Evolutionary conservation across 2,888 invertebrate genomes (phyloP).

Genomic region (Macrosoma leucophasiata): DNA sequence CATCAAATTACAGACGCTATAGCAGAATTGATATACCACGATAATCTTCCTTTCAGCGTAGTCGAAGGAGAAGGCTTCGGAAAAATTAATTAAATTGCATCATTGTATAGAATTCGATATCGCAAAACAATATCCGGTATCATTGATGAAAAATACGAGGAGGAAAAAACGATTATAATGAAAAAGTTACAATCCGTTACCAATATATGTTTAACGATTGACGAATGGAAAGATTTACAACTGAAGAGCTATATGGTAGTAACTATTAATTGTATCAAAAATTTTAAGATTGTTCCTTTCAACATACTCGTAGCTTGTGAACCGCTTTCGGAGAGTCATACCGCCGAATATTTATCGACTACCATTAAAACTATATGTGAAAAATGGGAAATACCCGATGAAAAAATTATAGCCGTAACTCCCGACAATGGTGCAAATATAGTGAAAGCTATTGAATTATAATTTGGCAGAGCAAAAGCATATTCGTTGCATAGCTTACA

Average conservation of each 20-base stretch:
- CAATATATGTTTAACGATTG: constrained; percentile 28
- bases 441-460: constrained; percentile 27
- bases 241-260: constrained; percentile 29
- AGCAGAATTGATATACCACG: constrained; percentile 23
- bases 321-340: constrained; percentile 27
- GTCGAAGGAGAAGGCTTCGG: constrained; percentile 22
- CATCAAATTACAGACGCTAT: constrained; percentile 22
- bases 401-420: constrained; percentile 26
- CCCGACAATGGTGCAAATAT: too few species aligned
- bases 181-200: constrained; percentile 25
- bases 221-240: constrained; percentile 30
- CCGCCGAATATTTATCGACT: constrained; percentile 24
- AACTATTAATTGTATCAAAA: constrained; percentile 27
- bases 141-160: constrained; percentile 25
- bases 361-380: constrained; percentile 22
- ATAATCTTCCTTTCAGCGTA: constrained; percentile 22
- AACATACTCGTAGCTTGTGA: constrained; percentile 29
- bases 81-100: constrained; percentile 22
- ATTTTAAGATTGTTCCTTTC: constrained; percentile 26
- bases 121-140: constrained; percentile 26
- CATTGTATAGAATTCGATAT: constrained; percentile 25
- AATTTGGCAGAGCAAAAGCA: constrained; percentile 28
- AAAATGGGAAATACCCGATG: constrained; percentile 25
- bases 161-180: constrained; percentile 22
- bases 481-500: constrained; percentile 30